These are phyloP conservation scores for Borostomias antarcticus DNA, from an alignment of 2,797 vertebrate genomes.

Conservation along the genomic window DNA sequence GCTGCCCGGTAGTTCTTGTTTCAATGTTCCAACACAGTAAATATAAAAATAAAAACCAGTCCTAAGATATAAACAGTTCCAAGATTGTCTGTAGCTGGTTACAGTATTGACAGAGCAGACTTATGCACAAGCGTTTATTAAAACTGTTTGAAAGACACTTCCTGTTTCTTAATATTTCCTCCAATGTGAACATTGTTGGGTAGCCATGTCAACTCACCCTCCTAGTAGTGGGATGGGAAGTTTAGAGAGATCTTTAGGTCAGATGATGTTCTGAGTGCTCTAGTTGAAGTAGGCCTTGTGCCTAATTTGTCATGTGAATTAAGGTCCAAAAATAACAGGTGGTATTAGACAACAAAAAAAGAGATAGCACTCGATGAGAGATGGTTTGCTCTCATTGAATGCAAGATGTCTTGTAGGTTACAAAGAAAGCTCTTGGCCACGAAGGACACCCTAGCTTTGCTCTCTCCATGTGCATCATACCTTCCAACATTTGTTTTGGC, in stretches of 20 bases:
- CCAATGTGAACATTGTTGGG: background rate
- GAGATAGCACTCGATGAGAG: background rate
- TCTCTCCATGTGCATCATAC: background rate
- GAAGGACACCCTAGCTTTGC: background rate
- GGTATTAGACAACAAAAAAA: background rate
- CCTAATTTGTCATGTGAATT: background rate
- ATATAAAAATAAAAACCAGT: slow-evolving; percentile 76
- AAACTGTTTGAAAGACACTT: slow-evolving; percentile 15
- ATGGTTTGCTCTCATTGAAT: background rate
- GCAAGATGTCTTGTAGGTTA: background rate
- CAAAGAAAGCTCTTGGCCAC: background rate
- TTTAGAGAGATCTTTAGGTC: background rate
- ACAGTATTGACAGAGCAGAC: slow-evolving; percentile 54
- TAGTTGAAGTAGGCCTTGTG: background rate
- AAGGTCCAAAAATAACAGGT: background rate
- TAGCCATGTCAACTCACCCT: background rate
- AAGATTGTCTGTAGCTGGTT: slow-evolving; percentile 74
- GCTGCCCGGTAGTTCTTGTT: slow-evolving; percentile 47
- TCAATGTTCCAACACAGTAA: slow-evolving; percentile 61
- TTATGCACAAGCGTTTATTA: slow-evolving; percentile 16
- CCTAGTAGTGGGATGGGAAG: background rate
- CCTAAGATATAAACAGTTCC: slow-evolving; percentile 62
- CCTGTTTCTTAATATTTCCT: background rate
- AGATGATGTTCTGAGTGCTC: background rate
- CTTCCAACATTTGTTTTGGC: background rate